A percentile compares a stretch with the other conserved stretches of the same genome.
Conservation (phyloP, 30 jellyfish, hydroid and myxozoan genomes). For the Chironex yamaguchii region DNA sequence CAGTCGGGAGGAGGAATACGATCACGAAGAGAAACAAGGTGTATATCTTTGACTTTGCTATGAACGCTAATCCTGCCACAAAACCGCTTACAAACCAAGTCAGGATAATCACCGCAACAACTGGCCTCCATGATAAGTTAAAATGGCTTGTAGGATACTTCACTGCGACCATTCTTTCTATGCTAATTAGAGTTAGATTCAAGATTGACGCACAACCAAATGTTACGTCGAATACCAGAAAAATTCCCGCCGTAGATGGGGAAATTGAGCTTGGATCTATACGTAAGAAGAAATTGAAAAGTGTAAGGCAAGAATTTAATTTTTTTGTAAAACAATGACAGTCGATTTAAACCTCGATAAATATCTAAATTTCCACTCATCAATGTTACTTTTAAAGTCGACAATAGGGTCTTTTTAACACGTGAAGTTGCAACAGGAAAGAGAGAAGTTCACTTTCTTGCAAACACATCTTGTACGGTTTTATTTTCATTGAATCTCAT, state of each 20-base stretch:
- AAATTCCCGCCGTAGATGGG: too few species aligned
- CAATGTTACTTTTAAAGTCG: too few species aligned
- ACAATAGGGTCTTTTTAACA: too few species aligned
- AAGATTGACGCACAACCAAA: conserved; percentile 37
- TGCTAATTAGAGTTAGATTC: conserved; percentile 33
- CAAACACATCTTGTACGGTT: too few species aligned
- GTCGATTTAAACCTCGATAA: too few species aligned
- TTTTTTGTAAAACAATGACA: too few species aligned
- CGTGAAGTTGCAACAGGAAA: too few species aligned
- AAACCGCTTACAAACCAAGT: conserved; percentile 38
- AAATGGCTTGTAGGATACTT: conserved; percentile 36
- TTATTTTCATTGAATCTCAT: too few species aligned
- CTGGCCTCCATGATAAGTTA: conserved; percentile 18
- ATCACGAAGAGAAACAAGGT: conserved; percentile 4
- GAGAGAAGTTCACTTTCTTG: too few species aligned
- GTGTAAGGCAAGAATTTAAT: too few species aligned
- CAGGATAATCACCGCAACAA: background rate
- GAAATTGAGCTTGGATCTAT: background rate
- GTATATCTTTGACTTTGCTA: background rate
- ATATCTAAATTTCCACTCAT: too few species aligned
- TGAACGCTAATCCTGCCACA: background rate
- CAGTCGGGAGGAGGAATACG: conserved; percentile 19
- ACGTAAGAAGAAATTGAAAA: background rate
- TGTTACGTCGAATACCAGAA: conserved; percentile 9
- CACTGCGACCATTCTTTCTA: conserved; percentile 52